Conservation (phyloP, 1,140 invertebrate genomes). For the Bilobella aurantiaca region DNA sequence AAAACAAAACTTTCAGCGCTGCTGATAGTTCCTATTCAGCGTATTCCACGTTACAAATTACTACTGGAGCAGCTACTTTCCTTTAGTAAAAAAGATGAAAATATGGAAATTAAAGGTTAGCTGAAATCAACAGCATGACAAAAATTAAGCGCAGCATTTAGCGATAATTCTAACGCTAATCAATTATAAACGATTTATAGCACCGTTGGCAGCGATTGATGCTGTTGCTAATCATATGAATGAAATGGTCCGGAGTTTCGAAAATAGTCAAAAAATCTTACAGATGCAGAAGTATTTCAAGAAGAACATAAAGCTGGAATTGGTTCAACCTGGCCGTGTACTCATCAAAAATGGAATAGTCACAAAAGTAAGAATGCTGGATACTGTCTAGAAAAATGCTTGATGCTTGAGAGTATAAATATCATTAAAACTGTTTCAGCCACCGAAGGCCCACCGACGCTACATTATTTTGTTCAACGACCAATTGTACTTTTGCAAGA, state of each 20-base stretch:
- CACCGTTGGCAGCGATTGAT: conserved; percentile 21
- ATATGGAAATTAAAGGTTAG: background rate
- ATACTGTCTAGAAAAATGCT: background rate
- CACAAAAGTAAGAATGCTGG: background rate
- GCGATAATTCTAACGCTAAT: too few relatives aligned
- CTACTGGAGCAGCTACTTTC: conserved; percentile 27
- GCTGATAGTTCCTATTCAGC: conserved; percentile 32
- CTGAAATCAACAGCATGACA: too few relatives aligned
- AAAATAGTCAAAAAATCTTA: conserved; percentile 28
- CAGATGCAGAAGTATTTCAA: conserved; percentile 23
- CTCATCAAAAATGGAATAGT: conserved; percentile 24
- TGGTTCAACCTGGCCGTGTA: conserved; percentile 27
- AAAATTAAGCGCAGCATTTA: too few relatives aligned
- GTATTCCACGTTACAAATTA: conserved; percentile 32
- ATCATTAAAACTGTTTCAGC: background rate
- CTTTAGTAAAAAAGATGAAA: background rate
- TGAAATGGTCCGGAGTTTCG: conserved; percentile 30
- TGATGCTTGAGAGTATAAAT: background rate
- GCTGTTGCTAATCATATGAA: conserved; percentile 33
- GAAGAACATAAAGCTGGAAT: conserved; percentile 22
- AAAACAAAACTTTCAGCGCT: conserved; percentile 29
- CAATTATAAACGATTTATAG: background rate
- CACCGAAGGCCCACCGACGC: background rate
- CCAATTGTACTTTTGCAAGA: conserved; percentile 29
- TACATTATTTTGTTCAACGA: conserved; percentile 29